Evolutionary conservation across 2,113 vertebrate species (phyloP).

Genomic region (Henicopernis longicauda): DNA sequence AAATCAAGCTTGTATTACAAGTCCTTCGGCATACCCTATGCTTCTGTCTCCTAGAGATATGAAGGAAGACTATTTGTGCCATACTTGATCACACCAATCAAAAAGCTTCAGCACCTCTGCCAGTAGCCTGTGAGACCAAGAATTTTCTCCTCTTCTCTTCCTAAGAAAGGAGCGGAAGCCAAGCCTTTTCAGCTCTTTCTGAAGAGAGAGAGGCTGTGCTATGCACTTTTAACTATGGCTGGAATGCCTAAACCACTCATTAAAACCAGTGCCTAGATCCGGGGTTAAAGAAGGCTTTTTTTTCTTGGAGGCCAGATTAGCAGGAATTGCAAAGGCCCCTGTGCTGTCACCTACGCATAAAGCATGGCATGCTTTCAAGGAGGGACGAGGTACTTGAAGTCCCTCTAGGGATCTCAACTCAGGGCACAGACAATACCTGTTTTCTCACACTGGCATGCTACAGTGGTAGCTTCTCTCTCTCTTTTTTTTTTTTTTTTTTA

Average conservation of each 20-base stretch:
- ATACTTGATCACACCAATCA: neutral
- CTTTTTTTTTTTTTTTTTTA: neutral
- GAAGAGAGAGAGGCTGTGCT: neutral
- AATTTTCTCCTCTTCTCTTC: neutral
- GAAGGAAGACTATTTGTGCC: neutral
- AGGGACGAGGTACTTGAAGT: neutral
- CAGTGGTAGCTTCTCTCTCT: neutral
- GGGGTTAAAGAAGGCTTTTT: neutral
- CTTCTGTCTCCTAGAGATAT: neutral
- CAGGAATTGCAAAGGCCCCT: neutral
- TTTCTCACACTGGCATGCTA: neutral
- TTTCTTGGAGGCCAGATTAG: neutral
- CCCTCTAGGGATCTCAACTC: neutral
- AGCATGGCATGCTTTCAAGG: neutral
- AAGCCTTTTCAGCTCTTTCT: neutral
- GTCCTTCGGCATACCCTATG: neutral
- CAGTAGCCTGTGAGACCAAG: neutral
- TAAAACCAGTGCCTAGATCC: neutral
- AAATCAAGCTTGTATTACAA: neutral
- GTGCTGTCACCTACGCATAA: neutral
- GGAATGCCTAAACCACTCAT: neutral
- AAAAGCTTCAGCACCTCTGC: neutral
- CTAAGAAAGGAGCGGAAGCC: slow-evolving; percentile 22
- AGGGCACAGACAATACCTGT: neutral
- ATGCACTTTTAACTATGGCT: neutral